Percentiles rank a stretch among this genome's conserved stretches.
Evolutionary conservation across 2,888 invertebrate genomes (phyloP).

Genomic region (Ophioninae sp.): DNA sequence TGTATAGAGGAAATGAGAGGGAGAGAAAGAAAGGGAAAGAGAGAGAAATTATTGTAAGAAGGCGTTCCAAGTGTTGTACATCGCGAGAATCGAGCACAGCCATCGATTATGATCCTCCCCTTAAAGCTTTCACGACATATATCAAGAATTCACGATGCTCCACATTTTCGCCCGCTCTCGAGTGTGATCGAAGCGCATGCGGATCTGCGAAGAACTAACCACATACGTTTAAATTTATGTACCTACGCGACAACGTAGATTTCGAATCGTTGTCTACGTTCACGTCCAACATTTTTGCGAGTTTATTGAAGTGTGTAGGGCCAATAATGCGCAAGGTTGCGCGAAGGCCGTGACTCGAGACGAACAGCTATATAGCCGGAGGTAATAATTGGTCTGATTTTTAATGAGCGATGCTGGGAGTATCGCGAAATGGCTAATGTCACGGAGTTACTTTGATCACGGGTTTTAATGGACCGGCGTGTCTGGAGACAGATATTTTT

Average conservation of each 20-base stretch:
- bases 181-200: conserved; percentile 12
- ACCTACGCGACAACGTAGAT: background rate
- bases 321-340: background rate
- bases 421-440: no score
- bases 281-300: conserved; percentile 10
- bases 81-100: conserved; percentile 38
- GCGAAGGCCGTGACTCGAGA: background rate
- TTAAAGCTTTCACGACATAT: conserved; percentile 41
- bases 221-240: background rate
- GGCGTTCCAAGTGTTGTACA: conserved; percentile 14
- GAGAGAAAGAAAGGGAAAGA: conserved; percentile 30
- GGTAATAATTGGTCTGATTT: no score
- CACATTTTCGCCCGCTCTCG: conserved; percentile 13
- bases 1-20: background rate
- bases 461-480: no score
- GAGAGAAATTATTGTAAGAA: conserved; percentile 35
- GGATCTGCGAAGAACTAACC: background rate
- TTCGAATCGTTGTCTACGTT: conserved; percentile 14
- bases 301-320: background rate
- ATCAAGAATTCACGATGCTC: conserved; percentile 43
- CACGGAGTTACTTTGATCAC: no score
- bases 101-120: conserved; percentile 32
- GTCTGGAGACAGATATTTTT: no score
- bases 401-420: no score
- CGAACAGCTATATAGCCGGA: background rate